Base-by-base conservation (phyloP, 2,797 vertebrate genomes). In the Sphenopsis melanotis region DNA sequence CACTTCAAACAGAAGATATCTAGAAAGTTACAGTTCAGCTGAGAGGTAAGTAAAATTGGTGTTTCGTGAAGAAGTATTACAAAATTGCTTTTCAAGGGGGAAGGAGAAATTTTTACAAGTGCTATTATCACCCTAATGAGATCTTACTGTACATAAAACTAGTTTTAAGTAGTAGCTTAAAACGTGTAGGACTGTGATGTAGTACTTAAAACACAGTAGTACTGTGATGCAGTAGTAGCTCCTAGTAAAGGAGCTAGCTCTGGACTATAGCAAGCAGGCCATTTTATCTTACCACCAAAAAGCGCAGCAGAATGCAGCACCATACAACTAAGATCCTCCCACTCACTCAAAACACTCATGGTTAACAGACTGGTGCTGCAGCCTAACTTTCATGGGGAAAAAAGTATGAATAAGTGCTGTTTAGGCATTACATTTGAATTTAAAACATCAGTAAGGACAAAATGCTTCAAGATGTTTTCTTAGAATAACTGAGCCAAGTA, bases 291-390 rank as follows among this genome's bases (percentile, higher is more conserved):
- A 11, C 11, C 30, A 69, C 24, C 10, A 29, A 23, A 3, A 13
- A 14, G 5, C 7, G 10, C 15, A 80, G 53, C 53, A 57, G 41
- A 81, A 52, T 1, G 6, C 15, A 68, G 22, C 26, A 21, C 21
- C 22, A 37, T 17, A 26, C 9, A 83, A 3, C n/a, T 20, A 5
- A 0, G 1, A 30, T 7, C 15, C 30, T 66, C 18, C 22, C 41
- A 29, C 11, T 13, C 26, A 29, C n/a, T 60, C 53, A 8, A 11
- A 63, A 42, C 29, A 49, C 17, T 7, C 57, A 26, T 0, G 0
- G 11, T 57, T 61, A 57, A 52, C 8, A 49, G 9, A 57, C 36
- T 21, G 12, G 11, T 24, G 12, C 24, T 50, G 8, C 26, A 36
- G 41, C 21, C 18, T 46, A 76, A 70, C 16, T 63, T 76, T 0